Evolutionary conservation across 2,113 vertebrate genomes (phyloP), one percentile per base, ranked within the genome.

Genomic region (Oryzias curvinotus): DNA sequence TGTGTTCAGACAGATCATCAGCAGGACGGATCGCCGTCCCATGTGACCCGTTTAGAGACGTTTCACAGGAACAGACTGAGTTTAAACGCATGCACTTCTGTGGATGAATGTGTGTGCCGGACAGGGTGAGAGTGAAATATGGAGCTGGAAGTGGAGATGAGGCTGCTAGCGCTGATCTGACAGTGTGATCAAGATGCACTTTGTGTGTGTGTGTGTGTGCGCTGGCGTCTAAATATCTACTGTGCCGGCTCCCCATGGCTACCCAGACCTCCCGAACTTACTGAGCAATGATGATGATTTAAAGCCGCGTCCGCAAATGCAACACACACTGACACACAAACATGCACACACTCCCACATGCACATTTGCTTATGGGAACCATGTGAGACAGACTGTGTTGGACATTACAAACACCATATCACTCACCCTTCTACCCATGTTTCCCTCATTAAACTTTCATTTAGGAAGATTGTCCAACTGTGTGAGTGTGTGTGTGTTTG

Each of bases 181-280:
- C 93, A 94, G 57, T 49, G 86, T 87, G 91, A 95, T 94, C 94
- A 94, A 95, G 95, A 95, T 92, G 91, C 94, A 91, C 89, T 93
- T 89, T 49, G 57, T 57, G 65, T 68, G 55, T 88, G 80, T 68
- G 78, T 87, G 77, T 42, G 25, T 74, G 57, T 26, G 54, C 7
- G 44, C 54, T 69, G 67, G 74, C 67, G 54, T 84, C 81, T 75
- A 68, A 85, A 78, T 77, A 83, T 76, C 76, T 68, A 15, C 66
- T 41, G 45, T 61, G 36, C 49, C 2, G 17, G 36, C 51, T 48
- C 44, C 69, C 71, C 21, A 18, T 61, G 2, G 5, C 60, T 55
- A 21, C 17, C 44, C 36, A 36, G 21, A 56, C 68, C 57, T 65
- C 70, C 57, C 21, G 61, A 76, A 65, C 56, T 65, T 55, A 19